phyloP scores from a whole-genome alignment of 2,797 vertebrate genomes.

The Schizopygopsis malacanthus region DNA sequence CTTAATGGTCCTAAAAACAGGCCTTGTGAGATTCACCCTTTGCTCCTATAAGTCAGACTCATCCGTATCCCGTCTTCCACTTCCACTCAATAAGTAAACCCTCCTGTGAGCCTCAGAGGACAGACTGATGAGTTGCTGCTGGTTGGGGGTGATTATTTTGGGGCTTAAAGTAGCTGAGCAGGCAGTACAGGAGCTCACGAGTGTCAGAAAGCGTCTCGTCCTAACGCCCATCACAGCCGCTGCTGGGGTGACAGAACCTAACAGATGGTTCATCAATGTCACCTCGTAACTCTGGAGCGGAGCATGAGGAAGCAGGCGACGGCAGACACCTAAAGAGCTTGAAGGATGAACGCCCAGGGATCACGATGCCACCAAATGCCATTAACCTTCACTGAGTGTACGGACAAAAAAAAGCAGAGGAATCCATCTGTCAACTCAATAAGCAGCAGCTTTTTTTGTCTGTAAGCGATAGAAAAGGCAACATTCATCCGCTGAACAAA shows the following conservation, averaged over 20 bases:
- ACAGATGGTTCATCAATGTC: conserved; percentile 67
- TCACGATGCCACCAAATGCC: conserved; percentile 43
- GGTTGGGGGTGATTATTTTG: conserved; percentile 42
- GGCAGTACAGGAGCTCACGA: conserved; percentile 35
- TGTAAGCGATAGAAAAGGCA: neutral
- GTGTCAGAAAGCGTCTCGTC: conserved; percentile 46
- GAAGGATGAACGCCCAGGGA: conserved; percentile 36
- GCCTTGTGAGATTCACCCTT: neutral
- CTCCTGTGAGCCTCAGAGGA: conserved; percentile 33
- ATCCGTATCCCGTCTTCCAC: neutral
- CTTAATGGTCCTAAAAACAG: neutral
- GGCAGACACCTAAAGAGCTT: conserved; percentile 25
- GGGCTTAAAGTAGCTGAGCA: conserved; percentile 48
- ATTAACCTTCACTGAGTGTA: conserved; percentile 44
- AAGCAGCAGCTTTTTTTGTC: conserved; percentile 8
- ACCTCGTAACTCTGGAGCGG: conserved; percentile 46
- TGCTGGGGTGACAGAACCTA: conserved; percentile 47
- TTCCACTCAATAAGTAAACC: neutral
- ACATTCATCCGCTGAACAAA: neutral
- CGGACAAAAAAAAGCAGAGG: conserved; percentile 2
- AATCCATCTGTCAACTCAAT: conserved; percentile 39
- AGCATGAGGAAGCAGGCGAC: neutral
- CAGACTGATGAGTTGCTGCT: conserved; percentile 41
- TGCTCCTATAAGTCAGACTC: neutral
- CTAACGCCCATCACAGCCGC: conserved; percentile 49